Percentiles rank a stretch among this genome's conserved stretches.
Conservation (phyloP, 2,113 vertebrate genomes). For the Greenwoodochromis staneri region DNA sequence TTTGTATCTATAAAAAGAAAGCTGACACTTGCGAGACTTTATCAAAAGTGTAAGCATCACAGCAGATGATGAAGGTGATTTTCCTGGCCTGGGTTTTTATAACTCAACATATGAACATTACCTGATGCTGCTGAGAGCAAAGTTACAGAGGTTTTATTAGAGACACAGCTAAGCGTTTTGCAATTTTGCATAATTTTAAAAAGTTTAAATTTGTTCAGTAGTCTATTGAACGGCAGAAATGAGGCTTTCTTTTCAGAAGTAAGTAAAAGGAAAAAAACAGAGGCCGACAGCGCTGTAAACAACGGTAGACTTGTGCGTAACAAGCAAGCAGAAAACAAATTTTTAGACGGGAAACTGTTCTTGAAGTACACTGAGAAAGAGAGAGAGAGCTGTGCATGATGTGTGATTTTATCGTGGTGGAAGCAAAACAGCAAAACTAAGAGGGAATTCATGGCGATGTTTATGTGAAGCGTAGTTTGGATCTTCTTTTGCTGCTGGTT, state of each 20-base stretch:
- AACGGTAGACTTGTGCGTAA: not conserved
- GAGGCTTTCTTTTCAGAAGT: not conserved
- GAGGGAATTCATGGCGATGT: not conserved
- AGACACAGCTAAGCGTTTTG: not conserved
- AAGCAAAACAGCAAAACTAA: not conserved
- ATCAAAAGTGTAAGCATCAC: not conserved
- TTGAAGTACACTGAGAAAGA: not conserved
- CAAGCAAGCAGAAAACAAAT: not conserved
- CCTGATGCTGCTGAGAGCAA: not conserved
- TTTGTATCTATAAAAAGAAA: not conserved
- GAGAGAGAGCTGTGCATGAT: not conserved
- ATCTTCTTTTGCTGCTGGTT: not conserved
- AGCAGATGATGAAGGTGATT: accelerated
- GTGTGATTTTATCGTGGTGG: not conserved
- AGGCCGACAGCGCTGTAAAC: not conserved
- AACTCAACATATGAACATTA: not conserved
- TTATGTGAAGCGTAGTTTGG: not conserved
- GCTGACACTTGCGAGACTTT: not conserved
- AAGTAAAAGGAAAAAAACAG: not conserved
- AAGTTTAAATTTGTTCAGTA: not conserved
- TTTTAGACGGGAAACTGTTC: not conserved
- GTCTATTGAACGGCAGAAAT: not conserved
- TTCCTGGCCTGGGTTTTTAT: not conserved
- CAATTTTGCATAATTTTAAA: not conserved
- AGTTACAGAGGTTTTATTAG: not conserved